Base-by-base conservation (phyloP, 1,140 invertebrate species). In the Sogatella furcifera region DNA sequence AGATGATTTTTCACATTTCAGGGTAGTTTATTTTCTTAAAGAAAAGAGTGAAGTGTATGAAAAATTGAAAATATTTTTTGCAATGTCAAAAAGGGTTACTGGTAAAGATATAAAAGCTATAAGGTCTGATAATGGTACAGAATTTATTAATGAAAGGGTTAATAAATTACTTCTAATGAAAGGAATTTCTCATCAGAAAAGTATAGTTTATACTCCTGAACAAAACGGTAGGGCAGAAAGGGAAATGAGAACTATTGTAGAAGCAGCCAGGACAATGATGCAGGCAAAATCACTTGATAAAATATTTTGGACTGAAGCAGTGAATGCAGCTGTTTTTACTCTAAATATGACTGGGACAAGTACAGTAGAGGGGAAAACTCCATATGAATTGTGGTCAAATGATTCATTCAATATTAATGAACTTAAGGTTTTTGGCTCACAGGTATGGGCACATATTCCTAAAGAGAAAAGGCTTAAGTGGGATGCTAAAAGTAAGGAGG, bases 181-280 rank as follows among this genome's bases (percentile, higher is more conserved):
- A 49, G 60, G 59, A 13, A 64, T 67, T 2, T 38, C 1, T 3
- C 64, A 67, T 46, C 54, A 64, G 57, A 63, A 17, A 59, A 57
- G 60, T 14, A 60, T 65, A 10, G 44, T 66, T 0, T 72, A 71
- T 60, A 69, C 65, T 42, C 67, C 70, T 3, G 58, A 75, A 58
- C 65, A 69, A 59, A 74, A 75, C 59, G 70, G 71, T 13, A 52
- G 57, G 9, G 65, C 68, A 3, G 68, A 74, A 64, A 56, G 71
- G 69, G 70, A 73, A 61, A 76, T 70, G 41, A 57, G 74, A 62
- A 76, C 69, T 9, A 13, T 76, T 34, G 69, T 76, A 11, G 76
- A 79, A 68, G 68, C 68, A 28, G 75, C 74, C 21, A 65, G 70
- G 49, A 66, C 66, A n/a, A 65, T 67, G 21, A 21, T 73, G n/a